Conservation (phyloP, 2,797 vertebrate species). For the Acanthornis magna region DNA sequence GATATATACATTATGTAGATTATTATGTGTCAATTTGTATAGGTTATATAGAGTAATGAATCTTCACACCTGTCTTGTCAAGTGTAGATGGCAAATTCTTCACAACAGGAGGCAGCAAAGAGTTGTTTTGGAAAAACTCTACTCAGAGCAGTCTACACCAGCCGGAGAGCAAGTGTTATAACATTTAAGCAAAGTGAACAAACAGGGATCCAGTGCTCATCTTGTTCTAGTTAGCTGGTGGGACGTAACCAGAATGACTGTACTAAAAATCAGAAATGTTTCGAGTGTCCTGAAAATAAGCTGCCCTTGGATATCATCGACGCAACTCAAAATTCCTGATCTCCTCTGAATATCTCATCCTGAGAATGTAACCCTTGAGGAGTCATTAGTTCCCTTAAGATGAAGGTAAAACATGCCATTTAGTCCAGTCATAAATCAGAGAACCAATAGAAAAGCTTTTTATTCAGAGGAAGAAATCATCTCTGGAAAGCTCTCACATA, state of each 20-base stretch:
- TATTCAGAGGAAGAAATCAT: neutral
- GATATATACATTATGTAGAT: neutral
- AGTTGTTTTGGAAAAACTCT: neutral
- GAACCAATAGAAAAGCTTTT: neutral
- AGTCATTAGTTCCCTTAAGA: neutral
- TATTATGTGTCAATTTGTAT: neutral
- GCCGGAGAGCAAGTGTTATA: neutral
- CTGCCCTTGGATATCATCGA: rapidly evolving
- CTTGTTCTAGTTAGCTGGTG: neutral
- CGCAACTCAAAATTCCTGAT: neutral
- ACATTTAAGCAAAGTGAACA: neutral
- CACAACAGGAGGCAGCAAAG: neutral
- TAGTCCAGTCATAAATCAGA: neutral
- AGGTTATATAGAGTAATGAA: neutral
- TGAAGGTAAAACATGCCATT: neutral
- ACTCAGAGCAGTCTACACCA: neutral
- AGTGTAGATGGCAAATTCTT: neutral
- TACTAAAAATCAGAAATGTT: neutral
- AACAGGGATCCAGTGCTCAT: neutral
- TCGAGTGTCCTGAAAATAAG: neutral
- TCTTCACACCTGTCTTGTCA: neutral
- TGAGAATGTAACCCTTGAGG: neutral
- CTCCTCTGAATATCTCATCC: neutral
- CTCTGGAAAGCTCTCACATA: neutral
- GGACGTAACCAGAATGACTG: neutral